A percentile compares a stretch with the other conserved stretches of the same genome.
Evolutionary conservation across 2,888 invertebrate species (phyloP).

Genomic region (Pristionchus entomophagus): DNA sequence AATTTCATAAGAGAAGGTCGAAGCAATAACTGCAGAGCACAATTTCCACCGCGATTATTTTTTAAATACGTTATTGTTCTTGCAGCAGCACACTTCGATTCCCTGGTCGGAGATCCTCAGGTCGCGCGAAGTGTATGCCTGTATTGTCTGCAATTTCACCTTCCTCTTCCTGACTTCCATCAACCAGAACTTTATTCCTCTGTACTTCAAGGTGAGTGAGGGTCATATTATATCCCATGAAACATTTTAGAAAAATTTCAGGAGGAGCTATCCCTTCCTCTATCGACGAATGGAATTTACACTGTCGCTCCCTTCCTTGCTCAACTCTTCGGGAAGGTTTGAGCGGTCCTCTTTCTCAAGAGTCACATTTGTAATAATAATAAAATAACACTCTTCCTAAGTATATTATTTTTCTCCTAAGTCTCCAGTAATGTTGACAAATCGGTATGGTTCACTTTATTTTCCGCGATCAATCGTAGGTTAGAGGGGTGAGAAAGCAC

Average conservation of each 20-base stretch:
- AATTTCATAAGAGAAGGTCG: not conserved
- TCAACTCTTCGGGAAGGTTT: not conserved
- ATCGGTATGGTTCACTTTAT: too few relatives aligned
- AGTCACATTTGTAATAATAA: too few relatives aligned
- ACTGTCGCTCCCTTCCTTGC: not conserved
- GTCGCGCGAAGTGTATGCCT: not conserved
- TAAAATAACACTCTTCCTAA: too few relatives aligned
- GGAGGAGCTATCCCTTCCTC: not conserved
- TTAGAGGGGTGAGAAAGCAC: too few relatives aligned
- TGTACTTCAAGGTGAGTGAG: not conserved
- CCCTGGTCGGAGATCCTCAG: not conserved
- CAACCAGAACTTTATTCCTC: not conserved
- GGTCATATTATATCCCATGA: not conserved
- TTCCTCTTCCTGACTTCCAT: not conserved
- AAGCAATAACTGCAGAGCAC: too few relatives aligned
- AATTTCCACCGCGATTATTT: too few relatives aligned
- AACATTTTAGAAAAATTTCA: not conserved
- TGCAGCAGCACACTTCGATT: not conserved
- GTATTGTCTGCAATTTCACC: not conserved
- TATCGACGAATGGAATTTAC: not conserved
- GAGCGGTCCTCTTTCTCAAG: too few relatives aligned
- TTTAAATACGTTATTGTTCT: not conserved
- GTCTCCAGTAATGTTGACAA: too few relatives aligned
- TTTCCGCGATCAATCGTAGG: too few relatives aligned
- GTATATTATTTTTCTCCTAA: too few relatives aligned